Evolutionary conservation across 2,113 vertebrate genomes (phyloP).

Genomic region (Perca fluviatilis): DNA sequence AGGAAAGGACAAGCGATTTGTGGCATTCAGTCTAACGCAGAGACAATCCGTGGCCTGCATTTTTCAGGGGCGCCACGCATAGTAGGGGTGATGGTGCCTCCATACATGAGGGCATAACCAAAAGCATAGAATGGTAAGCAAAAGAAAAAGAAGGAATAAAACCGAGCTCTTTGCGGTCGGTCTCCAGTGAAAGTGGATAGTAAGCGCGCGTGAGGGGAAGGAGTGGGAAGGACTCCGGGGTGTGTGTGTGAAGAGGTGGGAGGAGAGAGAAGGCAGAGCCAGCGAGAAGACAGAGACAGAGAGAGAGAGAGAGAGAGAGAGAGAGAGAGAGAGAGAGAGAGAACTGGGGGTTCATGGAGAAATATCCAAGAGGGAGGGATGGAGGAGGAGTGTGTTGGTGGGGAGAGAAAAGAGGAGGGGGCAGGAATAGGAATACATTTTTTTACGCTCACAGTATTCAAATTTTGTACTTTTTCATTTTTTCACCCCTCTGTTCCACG

Average conservation of each 20-base stretch:
- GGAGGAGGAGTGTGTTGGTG: constrained; percentile 81
- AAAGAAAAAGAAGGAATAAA: constrained; percentile 53
- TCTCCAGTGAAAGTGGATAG: constrained; percentile 76
- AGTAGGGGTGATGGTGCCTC: constrained; percentile 54
- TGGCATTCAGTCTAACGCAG: constrained; percentile 68
- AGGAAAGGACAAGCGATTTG: constrained; percentile 59
- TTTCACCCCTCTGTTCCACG: constrained; percentile 51
- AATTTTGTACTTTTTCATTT: constrained; percentile 62
- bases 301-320: constrained; percentile 46
- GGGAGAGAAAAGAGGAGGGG: constrained; percentile 75
- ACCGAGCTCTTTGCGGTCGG: constrained; percentile 66
- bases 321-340: constrained; percentile 19
- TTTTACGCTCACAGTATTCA: constrained; percentile 57
- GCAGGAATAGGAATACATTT: constrained; percentile 76
- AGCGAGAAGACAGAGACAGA: constrained; percentile 47
- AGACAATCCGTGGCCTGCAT: constrained; percentile 72
- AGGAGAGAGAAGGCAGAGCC: constrained; percentile 73
- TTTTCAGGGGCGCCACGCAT: constrained; percentile 67
- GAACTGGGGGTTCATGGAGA: constrained; percentile 74
- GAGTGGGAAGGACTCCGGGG: constrained; percentile 77
- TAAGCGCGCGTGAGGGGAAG: constrained; percentile 72
- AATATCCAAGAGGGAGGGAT: constrained; percentile 80
- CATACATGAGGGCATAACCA: constrained; percentile 50
- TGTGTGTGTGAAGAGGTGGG: constrained; percentile 78
- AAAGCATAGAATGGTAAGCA: constrained; percentile 57